A percentile compares a stretch with the other conserved stretches of the same genome.
These are phyloP conservation scores for Echinarachnius parma DNA, from an alignment of 53 echinoderm and acorn worm genomes.

Conservation along the genomic window DNA sequence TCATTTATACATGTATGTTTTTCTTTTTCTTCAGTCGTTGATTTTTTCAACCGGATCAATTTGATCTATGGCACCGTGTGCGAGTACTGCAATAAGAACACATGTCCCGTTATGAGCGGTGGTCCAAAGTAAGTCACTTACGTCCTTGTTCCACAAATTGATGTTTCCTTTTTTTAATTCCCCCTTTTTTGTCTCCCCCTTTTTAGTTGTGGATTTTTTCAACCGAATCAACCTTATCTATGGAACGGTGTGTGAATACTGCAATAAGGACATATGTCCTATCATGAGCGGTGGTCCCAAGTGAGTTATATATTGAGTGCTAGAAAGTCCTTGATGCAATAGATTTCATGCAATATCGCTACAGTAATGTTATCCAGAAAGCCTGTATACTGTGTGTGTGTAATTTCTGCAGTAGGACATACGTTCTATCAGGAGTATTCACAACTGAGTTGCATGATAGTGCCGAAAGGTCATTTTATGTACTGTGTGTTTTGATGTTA, in stretches of 20 bases:
- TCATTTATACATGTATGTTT: too few species aligned
- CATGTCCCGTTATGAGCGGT: conserved; percentile 96
- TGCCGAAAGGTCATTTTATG: too few species aligned
- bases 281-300: conserved; percentile 97
- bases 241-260: conserved; percentile 95
- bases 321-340: too few species aligned
- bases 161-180: conserved; percentile 12
- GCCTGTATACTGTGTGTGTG: too few species aligned
- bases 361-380: too few species aligned
- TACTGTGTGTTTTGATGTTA: too few species aligned
- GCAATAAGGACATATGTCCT: conserved; percentile 76
- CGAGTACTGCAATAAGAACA: conserved; percentile 75
- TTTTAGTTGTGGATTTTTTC: conserved; percentile 94
- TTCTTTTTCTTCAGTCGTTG: conserved; percentile 79
- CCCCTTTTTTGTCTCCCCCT: too few species aligned
- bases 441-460: too few species aligned
- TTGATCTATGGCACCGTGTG: conserved; percentile 98
- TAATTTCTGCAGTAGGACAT: too few species aligned
- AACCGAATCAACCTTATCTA: conserved; percentile 97
- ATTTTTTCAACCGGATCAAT: conserved; percentile 96
- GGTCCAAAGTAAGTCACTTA: conserved; percentile 86
- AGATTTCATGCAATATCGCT: too few species aligned
- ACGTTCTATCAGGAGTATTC: too few species aligned
- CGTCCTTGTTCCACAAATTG: neutral
- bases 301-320: too few species aligned